Evolutionary conservation across 2,113 vertebrate genomes (phyloP), one percentile per base, ranked within the genome.

Genomic region (Chunga burmeisteri): DNA sequence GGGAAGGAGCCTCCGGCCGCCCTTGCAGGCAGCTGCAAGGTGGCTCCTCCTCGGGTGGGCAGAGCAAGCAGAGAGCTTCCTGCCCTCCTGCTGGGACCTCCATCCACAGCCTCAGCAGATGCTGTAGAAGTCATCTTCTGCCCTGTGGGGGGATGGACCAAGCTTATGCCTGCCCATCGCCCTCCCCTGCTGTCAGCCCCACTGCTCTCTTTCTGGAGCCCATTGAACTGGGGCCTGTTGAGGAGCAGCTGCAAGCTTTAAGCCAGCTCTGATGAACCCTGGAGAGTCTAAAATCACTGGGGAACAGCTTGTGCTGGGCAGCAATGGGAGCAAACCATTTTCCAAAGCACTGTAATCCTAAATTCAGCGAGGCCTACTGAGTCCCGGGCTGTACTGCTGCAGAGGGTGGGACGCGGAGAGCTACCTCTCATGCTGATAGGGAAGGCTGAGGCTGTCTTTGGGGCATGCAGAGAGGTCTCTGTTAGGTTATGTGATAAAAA

Each of bases 381-480:
- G 44, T 19, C 11, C 2, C 3, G 7, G 53, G n/a, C 83, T 85
- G 30, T 16, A 3, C 18, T 22, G 72, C 52, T 65, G 55, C 78
- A 40, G 32, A 18, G 30, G 30, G 15, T 32, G 27, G 9, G 12
- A 13, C 38, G 26, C 26, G 50, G 32, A 61, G 70, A 70, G 27
- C 65, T 19, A 8, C 14, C n/a, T 38, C 42, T 63, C 0, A 0
- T 32, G 66, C 61, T 34, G 40, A 9, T 29, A 3, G 42, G 55
- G 30, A 58, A 30, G 56, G 42, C 47, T 58, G 13, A 44, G 32
- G 16, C 20, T 16, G 9, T 17, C 3, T 68, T 75, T 68, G 63
- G 27, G 47, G 52, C 23, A 0, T 38, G 26, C 42, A 53, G 65
- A 42, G 27, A 22, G 36, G 25, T 18, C 26, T 81, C 59, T 58